Percentiles rank a stretch among this genome's conserved stretches.
Evolutionary conservation across 2,113 vertebrate genomes (phyloP).

Genomic region (Felis chaus): DNA sequence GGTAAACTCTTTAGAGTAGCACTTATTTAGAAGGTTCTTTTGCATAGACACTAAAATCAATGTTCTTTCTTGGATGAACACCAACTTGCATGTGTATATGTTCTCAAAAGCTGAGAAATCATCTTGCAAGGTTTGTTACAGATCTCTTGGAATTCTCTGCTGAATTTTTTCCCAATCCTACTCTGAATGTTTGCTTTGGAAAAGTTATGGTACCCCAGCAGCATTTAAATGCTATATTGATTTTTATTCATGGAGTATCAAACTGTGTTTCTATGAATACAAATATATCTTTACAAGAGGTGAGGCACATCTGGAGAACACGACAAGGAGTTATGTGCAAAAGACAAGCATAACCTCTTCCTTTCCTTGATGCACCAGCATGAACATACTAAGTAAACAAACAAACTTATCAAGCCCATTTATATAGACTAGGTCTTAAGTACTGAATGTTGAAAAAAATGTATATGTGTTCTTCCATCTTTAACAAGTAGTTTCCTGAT

Average conservation of each 20-base stretch:
- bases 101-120: slow-evolving; percentile 38
- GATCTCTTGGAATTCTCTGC: neutral
- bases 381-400: neutral
- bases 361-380: neutral
- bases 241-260: neutral
- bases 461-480: neutral
- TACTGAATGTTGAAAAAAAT: neutral
- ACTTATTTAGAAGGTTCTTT: neutral
- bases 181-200: slow-evolving; percentile 28
- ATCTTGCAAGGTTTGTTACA: neutral
- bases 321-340: neutral
- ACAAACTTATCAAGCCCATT: neutral
- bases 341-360: neutral
- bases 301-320: neutral
- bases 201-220: neutral
- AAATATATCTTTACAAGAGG: neutral
- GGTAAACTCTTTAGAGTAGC: neutral
- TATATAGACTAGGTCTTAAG: neutral
- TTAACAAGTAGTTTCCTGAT: neutral
- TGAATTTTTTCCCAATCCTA: neutral
- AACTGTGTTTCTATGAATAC: neutral
- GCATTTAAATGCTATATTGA: neutral
- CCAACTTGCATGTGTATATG: neutral
- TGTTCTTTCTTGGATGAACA: neutral
- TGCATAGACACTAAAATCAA: neutral